Evolutionary conservation across 2,888 invertebrate species (phyloP), one percentile per base, ranked within the genome.

Genomic region (Chesias legatella): DNA sequence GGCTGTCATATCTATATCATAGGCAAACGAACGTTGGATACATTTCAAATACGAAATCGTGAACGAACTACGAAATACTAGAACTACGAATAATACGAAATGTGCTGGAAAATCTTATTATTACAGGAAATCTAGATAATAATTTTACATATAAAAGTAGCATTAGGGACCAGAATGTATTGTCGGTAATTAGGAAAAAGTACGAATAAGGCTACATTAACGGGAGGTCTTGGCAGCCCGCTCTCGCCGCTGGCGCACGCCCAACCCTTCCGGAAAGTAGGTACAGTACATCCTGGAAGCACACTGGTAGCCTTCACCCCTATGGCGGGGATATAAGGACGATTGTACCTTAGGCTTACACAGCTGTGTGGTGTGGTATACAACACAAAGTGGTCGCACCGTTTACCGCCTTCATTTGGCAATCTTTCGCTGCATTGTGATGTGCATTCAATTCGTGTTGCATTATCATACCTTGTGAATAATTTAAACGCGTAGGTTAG

Each of bases 321-420:
- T 45, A 39, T 10, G 9, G 10, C 20, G 10, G 7, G n/a, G 38
- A 2, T 9, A 44, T 48, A 51, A 29, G 37, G 43, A 21, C 17
- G 35, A 28, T 27, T 36, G 43, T 52, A n/a, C 13, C 7, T 4
- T 31, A 17, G n/a, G 27, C 20, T 17, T 23, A 7, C 8, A 1
- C 7, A 24, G 8, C 20, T 50, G 38, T 28, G 42, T 24, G 43
- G 37, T 42, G 41, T 32, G 42, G 29, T 49, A 56, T 57, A 60
- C 57, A 58, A 60, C 62, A 59, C 63, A 60, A 65, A 74, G 67
- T 70, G 73, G 69, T 71, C 69, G 63, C 68, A 68, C 66, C 73
- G 73, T 67, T 78, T 73, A 78, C 79, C 73, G 60, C 62, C 65
- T 65, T 71, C 75, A 77, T 75, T 79, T 79, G 79, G 75, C 79